These are phyloP conservation scores for Nyctalus aviator DNA, from an alignment of 2,797 vertebrate genomes.

Conservation along the genomic window DNA sequence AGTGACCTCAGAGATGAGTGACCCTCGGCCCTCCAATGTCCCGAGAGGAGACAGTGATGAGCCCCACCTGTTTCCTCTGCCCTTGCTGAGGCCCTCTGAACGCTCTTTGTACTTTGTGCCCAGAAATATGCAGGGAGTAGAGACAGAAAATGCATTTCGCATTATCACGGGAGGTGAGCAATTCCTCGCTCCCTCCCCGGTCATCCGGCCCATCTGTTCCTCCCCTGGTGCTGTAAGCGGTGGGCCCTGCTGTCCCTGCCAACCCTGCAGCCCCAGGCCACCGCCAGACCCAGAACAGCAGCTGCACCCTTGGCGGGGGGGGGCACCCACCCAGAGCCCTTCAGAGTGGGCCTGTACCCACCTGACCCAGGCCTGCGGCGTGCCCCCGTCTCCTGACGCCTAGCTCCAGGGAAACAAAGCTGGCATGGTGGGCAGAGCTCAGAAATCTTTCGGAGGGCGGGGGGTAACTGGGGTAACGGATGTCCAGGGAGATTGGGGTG, in stretches of 20 bases:
- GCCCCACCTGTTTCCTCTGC: too few species aligned
- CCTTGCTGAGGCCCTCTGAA: neutral
- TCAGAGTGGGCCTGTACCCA: neutral
- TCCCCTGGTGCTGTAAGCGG: neutral
- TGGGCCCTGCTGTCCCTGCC: neutral
- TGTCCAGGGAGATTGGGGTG: neutral
- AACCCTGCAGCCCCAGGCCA: neutral
- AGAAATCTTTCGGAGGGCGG: neutral
- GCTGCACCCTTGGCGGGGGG: too few species aligned
- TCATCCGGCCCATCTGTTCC: neutral
- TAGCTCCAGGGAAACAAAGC: neutral
- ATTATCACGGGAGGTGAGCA: accelerated
- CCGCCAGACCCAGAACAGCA: neutral
- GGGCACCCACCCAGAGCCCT: neutral
- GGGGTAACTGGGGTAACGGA: neutral
- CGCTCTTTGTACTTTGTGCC: neutral
- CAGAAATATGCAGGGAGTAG: neutral
- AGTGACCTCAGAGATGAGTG: neutral
- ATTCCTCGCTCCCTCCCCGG: neutral
- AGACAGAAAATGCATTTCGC: neutral
- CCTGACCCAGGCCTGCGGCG: neutral
- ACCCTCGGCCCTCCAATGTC: neutral
- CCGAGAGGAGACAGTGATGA: neutral
- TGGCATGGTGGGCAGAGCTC: neutral
- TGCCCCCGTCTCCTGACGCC: neutral